These are phyloP conservation scores for Trissolcus brochymenae DNA, from an alignment of 2,888 invertebrate genomes.

Conservation along the genomic window DNA sequence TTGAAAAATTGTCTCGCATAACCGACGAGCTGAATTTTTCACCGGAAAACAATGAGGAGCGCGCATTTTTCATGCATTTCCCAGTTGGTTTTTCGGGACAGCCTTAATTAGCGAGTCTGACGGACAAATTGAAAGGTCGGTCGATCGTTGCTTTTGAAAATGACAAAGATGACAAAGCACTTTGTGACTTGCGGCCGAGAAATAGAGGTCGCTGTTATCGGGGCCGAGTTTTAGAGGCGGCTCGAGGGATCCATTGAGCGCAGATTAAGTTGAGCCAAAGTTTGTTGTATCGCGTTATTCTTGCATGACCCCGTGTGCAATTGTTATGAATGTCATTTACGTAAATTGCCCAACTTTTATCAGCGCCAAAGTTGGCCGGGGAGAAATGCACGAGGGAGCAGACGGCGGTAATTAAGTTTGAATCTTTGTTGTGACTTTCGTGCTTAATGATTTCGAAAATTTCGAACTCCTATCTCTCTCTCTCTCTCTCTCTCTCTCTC, in stretches of 20 bases:
- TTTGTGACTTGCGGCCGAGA: constrained; percentile 6
- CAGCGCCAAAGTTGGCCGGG: constrained; percentile 16
- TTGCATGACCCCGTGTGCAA: constrained; percentile 35
- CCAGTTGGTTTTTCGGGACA: neutral
- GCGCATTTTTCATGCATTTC: neutral
- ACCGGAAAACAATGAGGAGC: neutral
- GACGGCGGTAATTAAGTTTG: constrained; percentile 24
- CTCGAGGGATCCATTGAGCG: constrained; percentile 23
- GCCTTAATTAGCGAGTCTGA: neutral
- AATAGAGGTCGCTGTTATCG: constrained; percentile 21
- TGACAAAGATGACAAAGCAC: constrained; percentile 3
- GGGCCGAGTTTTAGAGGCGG: constrained; percentile 4
- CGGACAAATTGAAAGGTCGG: constrained; percentile 1
- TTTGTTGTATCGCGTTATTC: constrained; percentile 30
- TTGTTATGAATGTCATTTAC: constrained; percentile 30
- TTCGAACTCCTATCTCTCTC: no score
- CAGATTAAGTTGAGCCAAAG: constrained; percentile 24
- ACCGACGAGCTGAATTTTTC: constrained; percentile 1
- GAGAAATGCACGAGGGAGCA: constrained; percentile 1
- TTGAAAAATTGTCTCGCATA: constrained; percentile 17
- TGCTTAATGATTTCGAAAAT: constrained; percentile 7
- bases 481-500: no score
- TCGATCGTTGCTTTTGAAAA: neutral
- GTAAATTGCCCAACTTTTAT: constrained; percentile 37
- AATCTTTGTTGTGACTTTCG: constrained; percentile 14